Evolutionary conservation across 2,888 invertebrate genomes (phyloP).

Genomic region (Volucella inflata): DNA sequence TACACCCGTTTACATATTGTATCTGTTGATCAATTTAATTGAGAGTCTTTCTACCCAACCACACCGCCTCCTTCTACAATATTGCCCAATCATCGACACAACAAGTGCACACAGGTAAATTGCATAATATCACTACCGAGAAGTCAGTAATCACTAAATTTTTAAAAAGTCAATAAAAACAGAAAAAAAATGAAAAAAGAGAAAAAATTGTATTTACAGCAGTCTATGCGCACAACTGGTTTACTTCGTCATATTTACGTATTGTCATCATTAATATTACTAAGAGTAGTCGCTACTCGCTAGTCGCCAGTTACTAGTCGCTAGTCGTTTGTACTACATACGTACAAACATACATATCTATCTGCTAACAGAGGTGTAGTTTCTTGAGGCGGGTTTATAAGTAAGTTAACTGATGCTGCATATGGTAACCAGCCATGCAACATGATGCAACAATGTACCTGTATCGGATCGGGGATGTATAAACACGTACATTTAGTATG

Average conservation of each 20-base stretch:
- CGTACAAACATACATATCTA: not conserved
- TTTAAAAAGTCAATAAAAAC: not conserved
- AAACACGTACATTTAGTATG: not conserved
- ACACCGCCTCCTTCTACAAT: not conserved
- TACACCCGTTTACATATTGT: too few species aligned
- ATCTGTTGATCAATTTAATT: too few species aligned
- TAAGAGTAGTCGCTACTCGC: not conserved
- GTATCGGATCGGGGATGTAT: conserved; percentile 34
- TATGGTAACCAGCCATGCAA: conserved; percentile 54
- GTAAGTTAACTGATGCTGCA: conserved; percentile 8
- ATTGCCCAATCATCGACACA: conserved; percentile 50
- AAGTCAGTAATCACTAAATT: conserved; percentile 41
- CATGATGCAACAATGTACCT: conserved; percentile 66
- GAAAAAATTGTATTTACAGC: conserved; percentile 5
- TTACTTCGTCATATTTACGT: conserved; percentile 65
- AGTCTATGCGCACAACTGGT: conserved; percentile 47
- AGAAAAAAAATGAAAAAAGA: conserved; percentile 3
- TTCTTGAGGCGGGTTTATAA: conserved; percentile 27
- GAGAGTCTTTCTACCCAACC: too few species aligned
- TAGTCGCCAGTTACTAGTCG: not conserved
- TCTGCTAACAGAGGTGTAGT: conserved; percentile 28
- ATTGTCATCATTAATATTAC: conserved; percentile 66
- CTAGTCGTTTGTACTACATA: conserved; percentile 25
- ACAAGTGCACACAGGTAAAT: conserved; percentile 45
- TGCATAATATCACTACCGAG: conserved; percentile 34